A percentile compares a stretch with the other conserved stretches of the same genome.
phyloP scores from a whole-genome alignment of 2,888 invertebrate genomes.

The Acanthococcus lagerstroemiae region DNA sequence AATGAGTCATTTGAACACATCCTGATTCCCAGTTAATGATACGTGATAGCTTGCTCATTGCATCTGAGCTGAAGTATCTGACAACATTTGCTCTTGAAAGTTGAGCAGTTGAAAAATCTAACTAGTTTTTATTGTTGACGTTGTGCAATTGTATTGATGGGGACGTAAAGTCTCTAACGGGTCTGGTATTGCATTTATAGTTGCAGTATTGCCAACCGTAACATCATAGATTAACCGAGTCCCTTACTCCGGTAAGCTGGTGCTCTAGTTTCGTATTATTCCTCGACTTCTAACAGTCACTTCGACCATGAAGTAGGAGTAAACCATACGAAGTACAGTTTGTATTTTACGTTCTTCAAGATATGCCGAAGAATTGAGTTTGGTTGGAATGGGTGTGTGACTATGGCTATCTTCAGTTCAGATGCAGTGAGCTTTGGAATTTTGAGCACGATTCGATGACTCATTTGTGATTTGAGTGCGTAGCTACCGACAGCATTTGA shows the following conservation, averaged over 20 bases:
- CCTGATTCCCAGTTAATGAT: too few relatives aligned
- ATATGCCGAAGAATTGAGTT: not conserved
- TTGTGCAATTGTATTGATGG: conserved; percentile 41
- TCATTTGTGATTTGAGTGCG: too few relatives aligned
- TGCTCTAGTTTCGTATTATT: conserved; percentile 32
- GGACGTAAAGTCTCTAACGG: conserved; percentile 42
- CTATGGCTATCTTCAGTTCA: too few relatives aligned
- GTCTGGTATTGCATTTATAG: conserved; percentile 7
- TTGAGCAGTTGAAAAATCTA: too few relatives aligned
- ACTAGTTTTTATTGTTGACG: too few relatives aligned
- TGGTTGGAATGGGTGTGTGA: not conserved
- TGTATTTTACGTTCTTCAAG: not conserved
- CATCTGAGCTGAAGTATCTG: too few relatives aligned
- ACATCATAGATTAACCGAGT: conserved; percentile 29
- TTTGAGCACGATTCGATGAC: too few relatives aligned
- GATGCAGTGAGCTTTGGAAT: too few relatives aligned
- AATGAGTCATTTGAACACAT: too few relatives aligned
- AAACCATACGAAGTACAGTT: conserved; percentile 34
- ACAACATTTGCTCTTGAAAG: too few relatives aligned
- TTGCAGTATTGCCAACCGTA: conserved; percentile 28
- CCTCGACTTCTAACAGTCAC: conserved; percentile 32
- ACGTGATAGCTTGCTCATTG: too few relatives aligned
- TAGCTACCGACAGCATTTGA: too few relatives aligned
- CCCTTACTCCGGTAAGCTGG: conserved; percentile 7
- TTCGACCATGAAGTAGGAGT: conserved; percentile 33